phyloP scores from a whole-genome alignment of 2,113 vertebrate species.

The Ceyx margarethae region DNA sequence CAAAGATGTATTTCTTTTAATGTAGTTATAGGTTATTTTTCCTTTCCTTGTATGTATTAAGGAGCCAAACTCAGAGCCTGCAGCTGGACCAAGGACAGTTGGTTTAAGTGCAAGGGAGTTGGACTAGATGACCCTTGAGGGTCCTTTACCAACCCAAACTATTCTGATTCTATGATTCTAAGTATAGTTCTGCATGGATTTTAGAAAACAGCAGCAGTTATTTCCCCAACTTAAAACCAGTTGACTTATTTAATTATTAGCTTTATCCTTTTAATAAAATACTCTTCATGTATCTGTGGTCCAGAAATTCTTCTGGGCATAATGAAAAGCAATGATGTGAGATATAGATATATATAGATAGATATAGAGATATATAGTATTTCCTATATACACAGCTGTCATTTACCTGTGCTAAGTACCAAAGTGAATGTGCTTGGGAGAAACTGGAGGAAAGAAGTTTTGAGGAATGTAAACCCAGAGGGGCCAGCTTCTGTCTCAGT shows the following conservation, averaged over 20 bases:
- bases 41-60: neutral
- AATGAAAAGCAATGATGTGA: neutral
- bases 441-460: neutral
- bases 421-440: neutral
- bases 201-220: neutral
- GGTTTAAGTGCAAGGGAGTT: neutral
- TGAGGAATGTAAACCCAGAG: neutral
- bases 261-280: neutral
- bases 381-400: neutral
- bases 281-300: neutral
- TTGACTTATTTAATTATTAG: neutral
- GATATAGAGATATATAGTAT: neutral
- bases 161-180: neutral
- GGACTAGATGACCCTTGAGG: neutral
- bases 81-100: neutral
- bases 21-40: neutral
- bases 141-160: neutral
- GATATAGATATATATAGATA: neutral
- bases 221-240: neutral
- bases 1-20: neutral
- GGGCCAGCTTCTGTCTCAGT: neutral
- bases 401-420: neutral
- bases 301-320: neutral
- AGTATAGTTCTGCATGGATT: neutral
- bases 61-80: neutral